These are phyloP conservation scores for Odobenus rosmarus DNA, from an alignment of 2,113 vertebrate species.

Conservation along the genomic window DNA sequence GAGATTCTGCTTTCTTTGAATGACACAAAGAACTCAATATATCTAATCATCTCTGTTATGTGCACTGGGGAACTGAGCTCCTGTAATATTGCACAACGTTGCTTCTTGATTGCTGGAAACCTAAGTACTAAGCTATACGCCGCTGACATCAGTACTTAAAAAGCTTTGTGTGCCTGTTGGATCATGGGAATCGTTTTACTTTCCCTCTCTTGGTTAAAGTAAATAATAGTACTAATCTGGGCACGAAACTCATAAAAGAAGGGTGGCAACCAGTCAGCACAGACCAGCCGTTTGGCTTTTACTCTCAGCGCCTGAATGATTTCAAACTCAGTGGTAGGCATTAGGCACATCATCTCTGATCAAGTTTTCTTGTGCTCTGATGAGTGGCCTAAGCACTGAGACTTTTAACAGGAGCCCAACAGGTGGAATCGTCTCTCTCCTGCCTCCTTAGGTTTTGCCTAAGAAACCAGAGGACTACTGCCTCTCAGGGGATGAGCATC, in stretches of 20 bases:
- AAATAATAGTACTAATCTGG: constrained; percentile 69
- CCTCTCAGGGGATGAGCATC: not conserved
- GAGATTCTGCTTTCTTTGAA: constrained; percentile 84
- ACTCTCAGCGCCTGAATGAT: not conserved
- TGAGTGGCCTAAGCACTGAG: not conserved
- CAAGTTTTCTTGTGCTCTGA: not conserved
- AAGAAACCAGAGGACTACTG: not conserved
- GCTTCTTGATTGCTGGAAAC: constrained; percentile 82
- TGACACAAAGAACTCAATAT: constrained; percentile 85
- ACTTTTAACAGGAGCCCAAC: not conserved
- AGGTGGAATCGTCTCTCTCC: not conserved
- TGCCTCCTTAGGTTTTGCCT: not conserved
- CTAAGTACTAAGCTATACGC: constrained; percentile 82
- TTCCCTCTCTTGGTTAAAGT: constrained; percentile 62
- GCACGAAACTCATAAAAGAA: constrained; percentile 76
- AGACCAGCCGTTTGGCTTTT: constrained; percentile 57
- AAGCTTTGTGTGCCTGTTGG: constrained; percentile 77
- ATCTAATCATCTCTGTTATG: constrained; percentile 85
- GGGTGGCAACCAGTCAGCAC: constrained; percentile 49
- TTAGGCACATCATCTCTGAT: not conserved
- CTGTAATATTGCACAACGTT: constrained; percentile 75
- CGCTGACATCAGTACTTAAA: constrained; percentile 81
- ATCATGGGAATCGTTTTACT: constrained; percentile 59
- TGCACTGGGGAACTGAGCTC: constrained; percentile 80
- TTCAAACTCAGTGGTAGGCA: not conserved